Evolutionary conservation across 2,797 vertebrate species (phyloP), one percentile per base, ranked within the genome.

Genomic region (Muscicapa comitata): DNA sequence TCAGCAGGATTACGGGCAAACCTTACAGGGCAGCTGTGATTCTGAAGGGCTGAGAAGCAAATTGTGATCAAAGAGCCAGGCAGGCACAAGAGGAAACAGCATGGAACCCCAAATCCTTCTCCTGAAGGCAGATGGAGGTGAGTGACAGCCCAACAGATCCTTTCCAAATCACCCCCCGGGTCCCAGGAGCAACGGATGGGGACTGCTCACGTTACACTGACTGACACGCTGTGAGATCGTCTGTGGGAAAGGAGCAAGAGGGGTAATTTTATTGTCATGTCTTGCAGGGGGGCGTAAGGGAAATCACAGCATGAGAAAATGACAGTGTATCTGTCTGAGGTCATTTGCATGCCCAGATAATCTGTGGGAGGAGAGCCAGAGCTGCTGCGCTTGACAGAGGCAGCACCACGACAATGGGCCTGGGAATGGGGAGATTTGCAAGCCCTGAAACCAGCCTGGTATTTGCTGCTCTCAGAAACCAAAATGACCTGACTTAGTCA

Each of bases 221-320:
- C 75, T 95, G 95, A 92, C 90, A 91, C 25, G 11, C 67, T 72
- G 71, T 40, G 28, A 92, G 80, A 57, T 33, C 68, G 93, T 77
- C 92, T 95, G 93, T 89, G 92, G 93, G 93, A 95, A 95, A 96
- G 86, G 84, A 95, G 75, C 38, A 20, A 94, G 92, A 93, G 38
- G 90, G 88, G 94, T 95, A 93, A 96, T 97, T 96, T 97, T 94
- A 93, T 86, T 95, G 96, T 96, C 96, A 95, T 51, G 83, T 95
- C 93, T 91, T 54, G 35, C 77, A 76, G 91, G 81, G 93, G 88
- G 86, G 81, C 91, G 92, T 92, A 85, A 93, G 90, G 45, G 91
- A 96, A 97, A 95, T 93, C 93, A 66, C 93, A 95, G 96, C 94
- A 91, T 89, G 95, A 86, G 93, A 93, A 96, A 95, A 97, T 95